Base-by-base conservation (phyloP, 2,113 vertebrate genomes). In the Myiagra hebetior region DNA sequence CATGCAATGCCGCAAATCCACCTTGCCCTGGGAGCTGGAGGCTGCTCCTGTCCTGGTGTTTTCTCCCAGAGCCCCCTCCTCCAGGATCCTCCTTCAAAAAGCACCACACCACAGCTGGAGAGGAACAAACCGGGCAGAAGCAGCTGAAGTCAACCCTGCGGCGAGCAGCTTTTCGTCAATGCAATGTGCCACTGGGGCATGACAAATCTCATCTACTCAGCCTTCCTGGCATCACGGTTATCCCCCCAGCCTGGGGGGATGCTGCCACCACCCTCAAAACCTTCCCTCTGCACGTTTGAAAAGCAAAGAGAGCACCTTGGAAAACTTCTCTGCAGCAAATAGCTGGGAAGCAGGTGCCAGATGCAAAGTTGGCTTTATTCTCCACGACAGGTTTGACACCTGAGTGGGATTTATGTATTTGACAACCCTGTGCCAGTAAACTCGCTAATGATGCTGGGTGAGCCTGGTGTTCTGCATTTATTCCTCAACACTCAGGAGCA, bases 371-470 rank as follows among this genome's bases (percentile, higher is more conserved):
- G 31, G 14, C 24, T 64, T 86, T 39, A 21, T 44, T 88, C 65
- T 37, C 50, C 35, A 3, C 39, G 4, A 20, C 6, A 7, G 14
- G 60, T 27, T 74, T 2, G 3, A n/a, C 15, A 56, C 9, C 8
- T 15, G 1, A 1, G 13, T 33, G 41, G 46, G n/a, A 60, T 80
- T 85, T 44, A 28, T 0, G 1, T 41, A 30, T 50, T 19, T 39
- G 30, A 64, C 0, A 5, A 31, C 0, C 0, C 59, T 6, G 2
- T 9, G 5, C 16, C 33, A n/a, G 47, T 15, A 19, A 57, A 57
- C 13, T 21, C 0, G 0, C 3, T 35, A 27, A 56, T 2, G 70
- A 41, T 8, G 53, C 28, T 13, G 41, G 35, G 19, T 0, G 2
- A 81, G 28, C 28, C 28, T 5, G 2, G 30, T 30, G 42, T 23